Evolutionary conservation across 2,797 vertebrate genomes (phyloP), one percentile per base, ranked within the genome.

Genomic region (Knipowitschia caucasica): DNA sequence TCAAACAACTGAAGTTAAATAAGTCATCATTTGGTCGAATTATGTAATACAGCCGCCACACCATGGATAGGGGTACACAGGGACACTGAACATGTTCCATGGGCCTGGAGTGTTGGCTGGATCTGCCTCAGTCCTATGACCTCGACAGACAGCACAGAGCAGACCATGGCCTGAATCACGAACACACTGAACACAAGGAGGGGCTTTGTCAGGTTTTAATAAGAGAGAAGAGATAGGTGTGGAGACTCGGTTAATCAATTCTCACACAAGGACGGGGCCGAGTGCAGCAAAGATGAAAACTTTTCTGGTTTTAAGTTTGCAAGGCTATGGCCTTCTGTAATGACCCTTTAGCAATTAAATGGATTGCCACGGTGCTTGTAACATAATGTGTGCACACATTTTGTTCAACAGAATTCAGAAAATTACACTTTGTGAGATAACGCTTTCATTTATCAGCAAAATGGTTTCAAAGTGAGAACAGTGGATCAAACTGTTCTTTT

Each of bases 341-440:
- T 4, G 24, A 33, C 60, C 20, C 18, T 21, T 20, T 1, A 21
- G 17, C 57, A 53, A 62, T 72, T 69, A 68, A 33, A 49, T 50
- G 53, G 53, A 62, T 49, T 65, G 53, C 27, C 4, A 3, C 39
- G 50, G 53, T 51, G 17, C 78, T 78, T 47, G 53, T 42, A 58
- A 38, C 15, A 50, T 54, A 57, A 53, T 56, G 55, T 56, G 55
- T 25, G 42, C 45, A 68, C 64, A 51, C 61, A 62, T 76, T 73
- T 75, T 73, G 68, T 69, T 80, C 55, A 10, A 45, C 27, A 56
- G 63, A 55, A 69, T 73, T 73, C 7, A 49, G 49, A 39, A 72
- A 72, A 78, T 78, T 34, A 62, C 56, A 67, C 53, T 60, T 60
- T 78, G 71, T 38, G 38, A 69, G 62, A 45, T 78, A 76, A 84